These are phyloP conservation scores for Sarcophaga variegata DNA, from an alignment of 2,888 invertebrate species.

Conservation along the genomic window DNA sequence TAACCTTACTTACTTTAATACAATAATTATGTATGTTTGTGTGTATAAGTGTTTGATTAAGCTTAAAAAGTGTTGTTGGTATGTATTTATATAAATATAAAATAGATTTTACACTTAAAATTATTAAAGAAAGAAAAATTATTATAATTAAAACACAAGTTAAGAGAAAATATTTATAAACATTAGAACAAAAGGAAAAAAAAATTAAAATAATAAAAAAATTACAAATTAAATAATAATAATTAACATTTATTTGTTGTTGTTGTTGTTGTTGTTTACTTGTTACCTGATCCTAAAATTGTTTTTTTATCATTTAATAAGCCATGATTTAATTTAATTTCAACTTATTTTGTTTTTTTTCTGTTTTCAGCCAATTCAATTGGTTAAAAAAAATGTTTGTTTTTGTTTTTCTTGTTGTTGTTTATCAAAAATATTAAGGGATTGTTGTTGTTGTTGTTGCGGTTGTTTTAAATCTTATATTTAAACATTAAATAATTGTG, in stretches of 20 bases:
- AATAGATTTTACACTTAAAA: slow-evolving; percentile 59
- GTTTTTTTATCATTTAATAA: slow-evolving; percentile 31
- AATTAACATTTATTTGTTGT: slow-evolving; percentile 37
- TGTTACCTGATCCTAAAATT: slow-evolving; percentile 56
- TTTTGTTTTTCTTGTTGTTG: not conserved
- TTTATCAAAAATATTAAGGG: slow-evolving; percentile 52
- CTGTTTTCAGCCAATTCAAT: slow-evolving; percentile 57
- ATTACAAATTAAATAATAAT: slow-evolving; percentile 54
- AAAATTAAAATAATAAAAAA: slow-evolving; percentile 12
- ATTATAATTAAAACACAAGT: not conserved
- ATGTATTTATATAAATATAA: slow-evolving; percentile 39
- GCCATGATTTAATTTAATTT: slow-evolving; percentile 17
- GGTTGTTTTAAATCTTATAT: slow-evolving; percentile 40
- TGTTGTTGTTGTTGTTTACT: too few species aligned
- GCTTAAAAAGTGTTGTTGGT: slow-evolving; percentile 7
- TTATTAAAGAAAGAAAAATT: slow-evolving; percentile 19
- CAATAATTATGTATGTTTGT: slow-evolving; percentile 30
- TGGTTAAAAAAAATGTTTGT: slow-evolving; percentile 46
- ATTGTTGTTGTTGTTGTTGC: slow-evolving; percentile 5
- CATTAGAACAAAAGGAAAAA: slow-evolving; percentile 41
- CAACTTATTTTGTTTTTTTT: not conserved
- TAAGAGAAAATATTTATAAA: slow-evolving; percentile 47
- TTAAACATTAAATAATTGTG: slow-evolving; percentile 47
- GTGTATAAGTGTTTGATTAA: too few species aligned
- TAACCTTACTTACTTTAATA: not conserved